Evolutionary conservation across 2,113 vertebrate genomes (phyloP).

Genomic region (Rhabdornis inornatus): DNA sequence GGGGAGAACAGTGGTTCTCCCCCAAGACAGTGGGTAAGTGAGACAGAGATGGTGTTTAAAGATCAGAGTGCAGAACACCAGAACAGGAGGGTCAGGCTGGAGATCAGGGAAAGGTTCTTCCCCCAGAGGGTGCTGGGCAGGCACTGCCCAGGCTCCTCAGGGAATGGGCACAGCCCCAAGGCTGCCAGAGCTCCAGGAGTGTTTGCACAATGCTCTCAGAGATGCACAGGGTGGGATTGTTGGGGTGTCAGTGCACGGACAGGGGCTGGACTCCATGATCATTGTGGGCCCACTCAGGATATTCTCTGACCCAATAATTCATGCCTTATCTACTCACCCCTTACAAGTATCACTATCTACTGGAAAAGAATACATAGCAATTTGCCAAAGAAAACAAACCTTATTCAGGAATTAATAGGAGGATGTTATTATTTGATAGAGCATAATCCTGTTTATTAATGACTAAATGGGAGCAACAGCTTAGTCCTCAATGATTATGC

Average conservation of each 20-base stretch:
- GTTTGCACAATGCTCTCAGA: accelerated
- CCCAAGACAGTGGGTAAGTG: no score
- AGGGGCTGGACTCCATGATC: neutral
- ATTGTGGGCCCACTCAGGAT: neutral
- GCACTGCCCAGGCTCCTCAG: neutral
- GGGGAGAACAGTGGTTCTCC: no score
- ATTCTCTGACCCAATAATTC: neutral
- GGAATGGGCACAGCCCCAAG: neutral
- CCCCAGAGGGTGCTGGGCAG: neutral
- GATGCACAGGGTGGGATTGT: neutral
- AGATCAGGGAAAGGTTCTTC: neutral
- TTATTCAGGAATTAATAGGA: neutral
- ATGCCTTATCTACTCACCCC: neutral
- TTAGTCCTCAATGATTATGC: neutral
- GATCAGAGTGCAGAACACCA: neutral
- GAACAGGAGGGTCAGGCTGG: neutral
- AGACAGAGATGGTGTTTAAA: no score
- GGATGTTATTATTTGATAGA: neutral
- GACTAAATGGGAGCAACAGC: neutral
- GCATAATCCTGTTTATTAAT: neutral
- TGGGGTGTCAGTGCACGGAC: neutral
- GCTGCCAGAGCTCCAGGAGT: neutral
- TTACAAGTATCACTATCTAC: neutral
- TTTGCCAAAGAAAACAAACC: neutral
- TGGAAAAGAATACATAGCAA: neutral